These are phyloP conservation scores for Myopa tessellatipennis DNA, from an alignment of 2,888 invertebrate species.

Conservation along the genomic window DNA sequence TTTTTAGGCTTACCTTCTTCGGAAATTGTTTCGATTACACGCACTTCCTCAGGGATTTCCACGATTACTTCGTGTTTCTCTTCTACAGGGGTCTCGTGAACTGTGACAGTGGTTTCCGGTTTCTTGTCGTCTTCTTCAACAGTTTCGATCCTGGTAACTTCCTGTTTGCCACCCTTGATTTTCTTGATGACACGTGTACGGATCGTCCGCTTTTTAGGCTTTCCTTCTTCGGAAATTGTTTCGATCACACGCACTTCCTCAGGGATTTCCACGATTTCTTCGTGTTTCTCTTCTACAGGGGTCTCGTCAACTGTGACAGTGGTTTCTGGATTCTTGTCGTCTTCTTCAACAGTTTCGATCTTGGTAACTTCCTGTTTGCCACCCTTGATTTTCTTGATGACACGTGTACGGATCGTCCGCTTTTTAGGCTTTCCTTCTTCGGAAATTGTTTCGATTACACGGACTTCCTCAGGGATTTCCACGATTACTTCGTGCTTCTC, in stretches of 20 bases:
- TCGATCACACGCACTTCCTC: slow-evolving; percentile 28
- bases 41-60: slow-evolving; percentile 25
- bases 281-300: not conserved
- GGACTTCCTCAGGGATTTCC: slow-evolving; percentile 58
- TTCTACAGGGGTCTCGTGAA: slow-evolving; percentile 5
- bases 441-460: slow-evolving; percentile 23
- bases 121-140: slow-evolving; percentile 33
- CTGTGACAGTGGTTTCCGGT: slow-evolving; percentile 29
- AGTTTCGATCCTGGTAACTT: slow-evolving; percentile 28
- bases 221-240: slow-evolving; percentile 30
- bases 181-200: slow-evolving; percentile 32
- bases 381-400: slow-evolving; percentile 14
- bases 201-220: slow-evolving; percentile 22
- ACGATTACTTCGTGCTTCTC: not conserved
- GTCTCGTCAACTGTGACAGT: slow-evolving; percentile 20
- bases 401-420: not conserved
- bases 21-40: slow-evolving; percentile 22
- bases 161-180: slow-evolving; percentile 27
- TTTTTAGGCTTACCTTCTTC: slow-evolving; percentile 30
- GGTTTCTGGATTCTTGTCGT: slow-evolving; percentile 21
- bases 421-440: slow-evolving; percentile 4
- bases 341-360: slow-evolving; percentile 23
- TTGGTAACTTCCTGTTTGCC: slow-evolving; percentile 14
- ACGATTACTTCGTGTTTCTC: not conserved
- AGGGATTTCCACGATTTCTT: slow-evolving; percentile 6